Percentiles rank a stretch among this genome's conserved stretches.
These are phyloP conservation scores for Anguilla megastoma DNA, from an alignment of 2,797 vertebrate genomes.

Conservation along the genomic window DNA sequence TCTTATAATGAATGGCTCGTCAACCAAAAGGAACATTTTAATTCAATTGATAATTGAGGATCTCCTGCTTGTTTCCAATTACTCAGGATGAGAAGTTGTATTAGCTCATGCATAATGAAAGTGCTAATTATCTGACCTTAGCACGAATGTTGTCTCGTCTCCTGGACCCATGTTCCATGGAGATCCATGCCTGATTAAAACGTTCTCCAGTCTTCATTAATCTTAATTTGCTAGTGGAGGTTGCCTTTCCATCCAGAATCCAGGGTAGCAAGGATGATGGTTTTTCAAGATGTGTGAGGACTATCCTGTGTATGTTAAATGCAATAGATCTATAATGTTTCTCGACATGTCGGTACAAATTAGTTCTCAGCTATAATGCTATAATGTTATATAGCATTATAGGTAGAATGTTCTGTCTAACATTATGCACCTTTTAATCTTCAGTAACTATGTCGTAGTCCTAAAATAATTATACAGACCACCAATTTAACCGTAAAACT, in stretches of 20 bases:
- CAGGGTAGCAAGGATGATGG: not conserved
- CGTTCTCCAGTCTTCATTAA: constrained; percentile 56
- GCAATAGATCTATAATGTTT: not conserved
- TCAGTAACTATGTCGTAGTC: not conserved
- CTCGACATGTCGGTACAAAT: not conserved
- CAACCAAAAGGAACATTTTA: constrained; percentile 48
- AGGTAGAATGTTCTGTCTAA: not conserved
- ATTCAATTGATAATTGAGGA: constrained; percentile 47
- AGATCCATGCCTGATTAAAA: constrained; percentile 58
- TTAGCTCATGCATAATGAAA: constrained; percentile 58
- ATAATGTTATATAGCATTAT: too few species aligned
- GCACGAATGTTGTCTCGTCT: constrained; percentile 48
- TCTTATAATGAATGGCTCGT: constrained; percentile 57
- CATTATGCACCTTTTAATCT: not conserved
- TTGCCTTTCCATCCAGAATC: constrained; percentile 42
- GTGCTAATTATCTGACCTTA: constrained; percentile 57
- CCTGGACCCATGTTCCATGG: constrained; percentile 42
- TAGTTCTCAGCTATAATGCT: not conserved
- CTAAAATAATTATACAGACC: not conserved
- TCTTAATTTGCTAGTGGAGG: constrained; percentile 55
- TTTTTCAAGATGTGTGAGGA: not conserved
- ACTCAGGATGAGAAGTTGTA: constrained; percentile 38
- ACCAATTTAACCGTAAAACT: not conserved
- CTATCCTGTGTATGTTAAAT: not conserved
- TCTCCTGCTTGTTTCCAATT: constrained; percentile 43